Evolutionary conservation across 1,140 invertebrate species (phyloP).

Genomic region (Lasioglossum albipes): DNA sequence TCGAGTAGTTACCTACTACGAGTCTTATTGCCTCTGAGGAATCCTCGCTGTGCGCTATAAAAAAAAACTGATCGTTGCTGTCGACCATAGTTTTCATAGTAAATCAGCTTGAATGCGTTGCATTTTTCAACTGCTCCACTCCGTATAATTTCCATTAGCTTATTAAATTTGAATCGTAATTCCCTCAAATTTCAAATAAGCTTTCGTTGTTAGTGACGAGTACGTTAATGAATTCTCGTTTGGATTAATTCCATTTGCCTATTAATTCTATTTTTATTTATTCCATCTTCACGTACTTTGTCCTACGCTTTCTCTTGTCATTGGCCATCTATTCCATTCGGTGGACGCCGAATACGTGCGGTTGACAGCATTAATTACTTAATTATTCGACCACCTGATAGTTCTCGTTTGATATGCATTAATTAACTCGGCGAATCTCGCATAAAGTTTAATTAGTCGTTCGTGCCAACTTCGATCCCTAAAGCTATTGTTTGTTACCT

Average conservation of each 20-base stretch:
- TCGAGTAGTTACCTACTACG: background rate
- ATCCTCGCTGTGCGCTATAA: background rate
- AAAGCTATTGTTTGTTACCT: slow-evolving; percentile 38
- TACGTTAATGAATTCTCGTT: no score
- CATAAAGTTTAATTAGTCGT: slow-evolving; percentile 52
- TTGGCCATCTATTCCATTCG: background rate
- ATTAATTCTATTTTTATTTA: background rate
- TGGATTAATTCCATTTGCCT: no score
- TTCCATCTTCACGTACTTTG: background rate
- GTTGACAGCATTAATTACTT: slow-evolving; percentile 53
- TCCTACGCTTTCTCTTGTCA: background rate
- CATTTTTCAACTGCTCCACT: no score
- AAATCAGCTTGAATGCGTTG: no score
- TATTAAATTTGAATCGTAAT: background rate
- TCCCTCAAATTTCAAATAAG: background rate
- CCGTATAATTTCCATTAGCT: no score
- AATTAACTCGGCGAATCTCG: slow-evolving; percentile 42
- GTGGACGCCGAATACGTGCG: background rate
- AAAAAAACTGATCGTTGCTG: background rate
- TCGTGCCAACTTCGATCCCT: slow-evolving; percentile 1
- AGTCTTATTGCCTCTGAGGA: background rate
- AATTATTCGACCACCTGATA: slow-evolving; percentile 33
- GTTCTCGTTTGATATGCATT: slow-evolving; percentile 36
- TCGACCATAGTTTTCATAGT: no score
- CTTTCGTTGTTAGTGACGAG: no score